Evolutionary conservation across 2,113 vertebrate genomes (phyloP).

Genomic region (Ranitomeya imitator): DNA sequence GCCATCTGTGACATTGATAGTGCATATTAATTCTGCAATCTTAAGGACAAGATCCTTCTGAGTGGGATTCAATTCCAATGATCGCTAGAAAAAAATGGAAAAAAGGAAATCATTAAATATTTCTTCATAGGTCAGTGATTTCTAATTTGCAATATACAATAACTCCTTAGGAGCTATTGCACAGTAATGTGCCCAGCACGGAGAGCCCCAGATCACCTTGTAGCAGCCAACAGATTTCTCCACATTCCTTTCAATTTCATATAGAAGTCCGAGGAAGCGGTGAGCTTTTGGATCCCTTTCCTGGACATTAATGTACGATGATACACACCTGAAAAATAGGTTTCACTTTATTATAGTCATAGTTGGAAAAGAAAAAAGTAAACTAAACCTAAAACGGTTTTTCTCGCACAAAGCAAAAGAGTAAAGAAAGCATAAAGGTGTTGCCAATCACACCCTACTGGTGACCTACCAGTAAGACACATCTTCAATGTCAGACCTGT

Average conservation of each 20-base stretch:
- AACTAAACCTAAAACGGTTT: too few relatives aligned
- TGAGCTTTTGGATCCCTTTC: slow-evolving; percentile 96
- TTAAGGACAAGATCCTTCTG: slow-evolving; percentile 95
- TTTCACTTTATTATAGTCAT: neutral
- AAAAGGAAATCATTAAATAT: neutral
- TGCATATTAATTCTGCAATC: slow-evolving; percentile 91
- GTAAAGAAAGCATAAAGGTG: too few relatives aligned
- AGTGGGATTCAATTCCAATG: slow-evolving; percentile 91
- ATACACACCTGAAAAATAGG: slow-evolving; percentile 78
- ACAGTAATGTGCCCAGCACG: too few relatives aligned
- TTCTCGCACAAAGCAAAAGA: too few relatives aligned
- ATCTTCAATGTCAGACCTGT: too few relatives aligned
- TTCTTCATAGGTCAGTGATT: neutral
- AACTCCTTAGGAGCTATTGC: neutral
- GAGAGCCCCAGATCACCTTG: slow-evolving; percentile 73
- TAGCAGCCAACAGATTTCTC: slow-evolving; percentile 94
- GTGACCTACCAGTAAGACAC: too few relatives aligned
- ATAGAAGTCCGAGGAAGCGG: slow-evolving; percentile 92
- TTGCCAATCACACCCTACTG: too few relatives aligned
- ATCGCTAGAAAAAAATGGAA: slow-evolving; percentile 74
- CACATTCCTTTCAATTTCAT: slow-evolving; percentile 85
- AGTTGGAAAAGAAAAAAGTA: too few relatives aligned
- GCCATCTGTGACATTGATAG: slow-evolving; percentile 80
- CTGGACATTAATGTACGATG: slow-evolving; percentile 88
- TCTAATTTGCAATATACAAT: neutral